Evolutionary conservation across 2,113 vertebrate species (phyloP).

Genomic region (Silurus meridionalis): DNA sequence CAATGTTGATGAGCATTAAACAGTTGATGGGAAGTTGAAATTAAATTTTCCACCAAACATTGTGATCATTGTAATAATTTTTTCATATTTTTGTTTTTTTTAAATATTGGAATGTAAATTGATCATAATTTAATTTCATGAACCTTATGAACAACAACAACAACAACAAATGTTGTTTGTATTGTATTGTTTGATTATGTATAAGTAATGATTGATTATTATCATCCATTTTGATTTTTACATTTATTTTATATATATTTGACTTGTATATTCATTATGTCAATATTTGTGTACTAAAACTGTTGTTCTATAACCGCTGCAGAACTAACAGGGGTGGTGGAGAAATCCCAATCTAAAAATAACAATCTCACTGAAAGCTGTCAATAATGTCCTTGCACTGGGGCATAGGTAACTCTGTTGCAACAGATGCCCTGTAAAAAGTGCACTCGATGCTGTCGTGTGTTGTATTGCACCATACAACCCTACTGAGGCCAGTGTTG

Average conservation of each 20-base stretch:
- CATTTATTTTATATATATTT: background rate
- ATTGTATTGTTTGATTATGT: background rate
- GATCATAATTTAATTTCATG: background rate
- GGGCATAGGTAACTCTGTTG: background rate
- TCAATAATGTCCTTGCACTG: background rate
- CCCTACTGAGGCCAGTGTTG: background rate
- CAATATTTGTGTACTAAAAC: background rate
- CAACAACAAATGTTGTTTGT: background rate
- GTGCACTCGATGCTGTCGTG: background rate
- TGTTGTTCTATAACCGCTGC: background rate
- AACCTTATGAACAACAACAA: too few relatives aligned
- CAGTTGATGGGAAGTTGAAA: too few relatives aligned
- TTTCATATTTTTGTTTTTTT: too few relatives aligned
- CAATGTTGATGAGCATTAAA: too few relatives aligned
- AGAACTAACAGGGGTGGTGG: background rate
- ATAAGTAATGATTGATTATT: background rate
- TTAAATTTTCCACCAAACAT: too few relatives aligned
- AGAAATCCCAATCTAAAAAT: background rate
- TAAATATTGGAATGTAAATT: background rate
- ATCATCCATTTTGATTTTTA: background rate
- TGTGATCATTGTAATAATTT: too few relatives aligned
- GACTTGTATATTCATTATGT: background rate
- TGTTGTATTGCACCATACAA: background rate
- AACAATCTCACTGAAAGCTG: background rate
- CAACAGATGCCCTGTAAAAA: conserved; percentile 21